These are phyloP conservation scores for Taphrorychus bicolor DNA, from an alignment of 2,888 invertebrate species.

Conservation along the genomic window DNA sequence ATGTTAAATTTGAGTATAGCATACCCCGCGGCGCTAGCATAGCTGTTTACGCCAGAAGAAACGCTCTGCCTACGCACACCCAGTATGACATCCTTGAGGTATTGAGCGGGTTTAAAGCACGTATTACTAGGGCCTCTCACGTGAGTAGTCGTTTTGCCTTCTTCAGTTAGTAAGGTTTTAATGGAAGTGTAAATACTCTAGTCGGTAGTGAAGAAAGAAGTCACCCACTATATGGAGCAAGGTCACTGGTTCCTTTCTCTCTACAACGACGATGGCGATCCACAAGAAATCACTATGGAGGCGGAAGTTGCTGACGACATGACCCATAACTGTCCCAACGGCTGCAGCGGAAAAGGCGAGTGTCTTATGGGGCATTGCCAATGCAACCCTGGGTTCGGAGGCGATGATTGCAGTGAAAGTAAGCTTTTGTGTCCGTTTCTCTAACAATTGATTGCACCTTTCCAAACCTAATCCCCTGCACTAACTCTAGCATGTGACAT, in stretches of 20 bases:
- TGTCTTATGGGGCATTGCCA: constrained; percentile 95
- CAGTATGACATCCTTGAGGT: constrained; percentile 96
- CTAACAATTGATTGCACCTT: too few species aligned
- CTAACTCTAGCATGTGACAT: background rate
- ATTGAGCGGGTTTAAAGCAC: constrained; percentile 86
- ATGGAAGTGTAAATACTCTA: constrained; percentile 56
- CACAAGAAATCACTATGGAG: constrained; percentile 85
- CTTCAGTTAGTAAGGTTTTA: too few species aligned
- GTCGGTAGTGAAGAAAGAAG: constrained; percentile 89
- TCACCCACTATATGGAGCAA: constrained; percentile 93
- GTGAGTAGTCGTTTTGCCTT: constrained; percentile 78
- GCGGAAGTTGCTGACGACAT: constrained; percentile 88
- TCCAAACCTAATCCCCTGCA: background rate
- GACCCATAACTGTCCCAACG: constrained; percentile 95
- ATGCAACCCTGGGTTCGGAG: constrained; percentile 96
- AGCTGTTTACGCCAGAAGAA: constrained; percentile 93
- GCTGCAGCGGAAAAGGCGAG: constrained; percentile 96
- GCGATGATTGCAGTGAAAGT: constrained; percentile 97
- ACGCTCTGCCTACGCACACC: constrained; percentile 94
- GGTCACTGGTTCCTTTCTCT: constrained; percentile 96
- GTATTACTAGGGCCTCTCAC: constrained; percentile 84
- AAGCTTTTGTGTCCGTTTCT: constrained; percentile 55
- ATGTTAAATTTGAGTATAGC: constrained; percentile 93
- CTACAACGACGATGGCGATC: constrained; percentile 94
- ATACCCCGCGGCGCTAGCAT: constrained; percentile 91